Percentiles rank a stretch among this genome's conserved stretches.
phyloP scores from a whole-genome alignment of 2,797 vertebrate genomes.

The Phylloscopus collybita region DNA sequence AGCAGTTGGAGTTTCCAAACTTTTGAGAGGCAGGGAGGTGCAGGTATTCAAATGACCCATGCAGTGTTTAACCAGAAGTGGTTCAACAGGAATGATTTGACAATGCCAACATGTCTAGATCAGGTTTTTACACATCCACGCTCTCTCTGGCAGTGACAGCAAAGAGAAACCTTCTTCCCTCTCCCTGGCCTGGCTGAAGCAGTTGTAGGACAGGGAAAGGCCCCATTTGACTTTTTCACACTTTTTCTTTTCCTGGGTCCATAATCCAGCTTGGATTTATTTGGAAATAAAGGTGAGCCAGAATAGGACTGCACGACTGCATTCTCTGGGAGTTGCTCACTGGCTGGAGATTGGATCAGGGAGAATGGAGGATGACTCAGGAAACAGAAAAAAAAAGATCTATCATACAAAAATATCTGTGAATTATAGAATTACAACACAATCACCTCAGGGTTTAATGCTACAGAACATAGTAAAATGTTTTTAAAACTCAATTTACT shows the following conservation, averaged over 20 bases:
- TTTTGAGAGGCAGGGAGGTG: not conserved
- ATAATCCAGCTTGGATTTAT: not conserved
- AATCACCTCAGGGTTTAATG: not conserved
- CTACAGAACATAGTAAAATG: not conserved
- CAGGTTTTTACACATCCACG: not conserved
- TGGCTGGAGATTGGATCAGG: not conserved
- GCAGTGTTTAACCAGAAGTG: not conserved
- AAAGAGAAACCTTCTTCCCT: not conserved
- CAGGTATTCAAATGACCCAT: not conserved
- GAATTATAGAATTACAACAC: not conserved
- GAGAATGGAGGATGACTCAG: not conserved
- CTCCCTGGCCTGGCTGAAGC: not conserved
- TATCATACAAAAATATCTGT: fast-evolving
- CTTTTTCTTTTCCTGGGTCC: not conserved
- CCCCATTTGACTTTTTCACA: not conserved
- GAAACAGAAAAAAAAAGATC: not conserved
- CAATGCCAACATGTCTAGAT: not conserved
- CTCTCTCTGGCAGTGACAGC: not conserved
- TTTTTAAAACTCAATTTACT: not conserved
- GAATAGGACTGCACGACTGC: not conserved
- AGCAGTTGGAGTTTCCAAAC: not conserved
- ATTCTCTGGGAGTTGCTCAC: not conserved
- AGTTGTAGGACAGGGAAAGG: not conserved
- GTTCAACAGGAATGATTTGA: not conserved
- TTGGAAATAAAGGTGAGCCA: not conserved